A percentile compares a stretch with the other conserved stretches of the same genome.
These are phyloP conservation scores for Archegozetes longisetosus DNA, from an alignment of 1,140 invertebrate genomes.

Conservation along the genomic window DNA sequence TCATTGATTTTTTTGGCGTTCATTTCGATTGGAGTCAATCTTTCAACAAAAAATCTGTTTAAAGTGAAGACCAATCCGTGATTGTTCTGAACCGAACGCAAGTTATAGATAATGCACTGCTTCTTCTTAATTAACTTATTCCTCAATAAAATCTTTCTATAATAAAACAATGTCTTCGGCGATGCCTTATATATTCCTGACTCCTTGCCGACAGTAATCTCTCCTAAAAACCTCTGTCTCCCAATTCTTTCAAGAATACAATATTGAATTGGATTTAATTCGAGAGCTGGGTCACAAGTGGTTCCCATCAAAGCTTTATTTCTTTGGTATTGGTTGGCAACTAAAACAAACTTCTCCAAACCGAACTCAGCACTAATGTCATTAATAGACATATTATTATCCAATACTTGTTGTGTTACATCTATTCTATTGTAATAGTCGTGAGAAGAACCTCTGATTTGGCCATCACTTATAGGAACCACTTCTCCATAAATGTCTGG, in stretches of 20 bases:
- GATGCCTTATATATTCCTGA: constrained; percentile 29
- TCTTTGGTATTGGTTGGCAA: constrained; percentile 47
- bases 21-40: constrained; percentile 15
- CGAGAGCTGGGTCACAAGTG: constrained; percentile 34
- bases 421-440: constrained; percentile 37
- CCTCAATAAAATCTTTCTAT: constrained; percentile 41
- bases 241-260: constrained; percentile 58
- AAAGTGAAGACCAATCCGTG: constrained; percentile 18
- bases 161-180: constrained; percentile 48
- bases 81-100: constrained; percentile 6
- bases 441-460: constrained; percentile 48
- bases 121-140: constrained; percentile 47
- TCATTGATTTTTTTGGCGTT: constrained; percentile 37
- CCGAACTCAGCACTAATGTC: constrained; percentile 37
- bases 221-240: constrained; percentile 48
- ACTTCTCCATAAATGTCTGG: constrained; percentile 44
- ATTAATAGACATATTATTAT: constrained; percentile 27
- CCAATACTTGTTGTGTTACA: constrained; percentile 29
- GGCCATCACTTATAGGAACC: constrained; percentile 34
- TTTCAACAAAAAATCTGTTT: constrained; percentile 17
- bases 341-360: constrained; percentile 43
- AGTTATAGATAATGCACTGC: constrained; percentile 16
- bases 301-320: constrained; percentile 38
- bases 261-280: constrained; percentile 43
- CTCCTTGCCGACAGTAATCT: constrained; percentile 45